Percentiles rank a stretch among this genome's conserved stretches.
Conservation (phyloP, 2,113 vertebrate species). For the Brienomyrus longianalis region DNA sequence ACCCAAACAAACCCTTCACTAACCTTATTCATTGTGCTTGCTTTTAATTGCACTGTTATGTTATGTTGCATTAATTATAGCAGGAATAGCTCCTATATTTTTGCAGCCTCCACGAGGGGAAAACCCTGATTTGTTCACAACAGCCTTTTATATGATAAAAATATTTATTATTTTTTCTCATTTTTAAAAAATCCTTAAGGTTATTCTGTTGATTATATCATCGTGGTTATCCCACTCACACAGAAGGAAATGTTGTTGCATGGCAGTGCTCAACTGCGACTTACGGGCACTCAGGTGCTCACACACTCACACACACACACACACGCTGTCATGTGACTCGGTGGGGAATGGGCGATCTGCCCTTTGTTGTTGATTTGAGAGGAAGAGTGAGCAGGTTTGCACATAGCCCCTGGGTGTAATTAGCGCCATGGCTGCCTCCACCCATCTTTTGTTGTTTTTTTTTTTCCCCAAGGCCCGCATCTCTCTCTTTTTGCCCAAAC, state of each 20-base stretch:
- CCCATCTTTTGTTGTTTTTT: background rate
- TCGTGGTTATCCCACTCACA: background rate
- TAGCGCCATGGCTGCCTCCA: background rate
- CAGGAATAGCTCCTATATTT: background rate
- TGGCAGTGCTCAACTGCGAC: background rate
- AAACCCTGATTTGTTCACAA: background rate
- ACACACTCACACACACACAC: too few relatives aligned
- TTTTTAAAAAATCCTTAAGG: background rate
- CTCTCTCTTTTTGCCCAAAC: background rate
- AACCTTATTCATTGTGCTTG: background rate
- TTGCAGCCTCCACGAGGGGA: background rate
- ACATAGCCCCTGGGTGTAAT: background rate
- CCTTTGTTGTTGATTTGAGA: background rate
- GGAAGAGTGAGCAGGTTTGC: background rate
- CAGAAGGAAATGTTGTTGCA: background rate
- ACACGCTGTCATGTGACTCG: background rate
- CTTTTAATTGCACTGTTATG: background rate
- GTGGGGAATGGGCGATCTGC: background rate
- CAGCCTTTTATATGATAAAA: background rate
- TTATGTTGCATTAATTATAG: background rate
- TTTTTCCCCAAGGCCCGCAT: background rate
- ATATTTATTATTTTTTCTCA: background rate
- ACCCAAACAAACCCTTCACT: background rate
- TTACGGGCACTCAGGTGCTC: background rate
- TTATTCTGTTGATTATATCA: background rate